Conservation (phyloP, 2,888 invertebrate species). For the Torymus aiolomorphi region DNA sequence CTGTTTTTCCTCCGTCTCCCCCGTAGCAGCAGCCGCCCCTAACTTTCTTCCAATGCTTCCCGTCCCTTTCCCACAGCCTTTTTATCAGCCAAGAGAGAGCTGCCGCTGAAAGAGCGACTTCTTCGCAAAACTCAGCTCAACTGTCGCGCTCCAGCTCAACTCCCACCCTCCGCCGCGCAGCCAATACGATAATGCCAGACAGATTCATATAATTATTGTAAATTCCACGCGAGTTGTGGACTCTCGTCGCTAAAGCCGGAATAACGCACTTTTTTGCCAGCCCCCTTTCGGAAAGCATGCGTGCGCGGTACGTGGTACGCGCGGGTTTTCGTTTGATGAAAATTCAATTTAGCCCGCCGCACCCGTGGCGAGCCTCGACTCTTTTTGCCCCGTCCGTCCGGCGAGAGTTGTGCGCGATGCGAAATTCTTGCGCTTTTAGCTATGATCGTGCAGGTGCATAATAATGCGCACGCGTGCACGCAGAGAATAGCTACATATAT, state of each 20-base stretch:
- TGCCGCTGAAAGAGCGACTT: neutral
- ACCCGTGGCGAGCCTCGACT: neutral
- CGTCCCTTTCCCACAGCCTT: neutral
- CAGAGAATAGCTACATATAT: neutral
- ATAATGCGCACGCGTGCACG: conserved; percentile 1
- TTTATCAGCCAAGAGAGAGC: neutral
- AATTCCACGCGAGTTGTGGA: conserved; percentile 12
- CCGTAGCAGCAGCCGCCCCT: neutral
- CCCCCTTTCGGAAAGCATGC: neutral
- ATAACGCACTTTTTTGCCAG: neutral
- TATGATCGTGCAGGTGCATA: conserved; percentile 26
- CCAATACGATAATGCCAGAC: conserved; percentile 35
- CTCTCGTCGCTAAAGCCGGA: neutral
- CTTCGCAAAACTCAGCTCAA: conserved; percentile 26
- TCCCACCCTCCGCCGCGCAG: conserved; percentile 11
- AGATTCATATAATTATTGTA: conserved; percentile 44
- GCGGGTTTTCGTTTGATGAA: conserved; percentile 30
- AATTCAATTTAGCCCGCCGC: conserved; percentile 37
- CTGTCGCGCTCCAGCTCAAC: no score
- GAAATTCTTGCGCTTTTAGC: conserved; percentile 32
- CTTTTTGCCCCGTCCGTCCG: neutral
- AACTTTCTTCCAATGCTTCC: conserved; percentile 18
- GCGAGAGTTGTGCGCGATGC: neutral
- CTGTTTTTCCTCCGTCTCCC: no score
- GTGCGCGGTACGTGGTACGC: neutral